Conservation (phyloP, 2,113 vertebrate species). For the Phoenicopterus ruber region DNA sequence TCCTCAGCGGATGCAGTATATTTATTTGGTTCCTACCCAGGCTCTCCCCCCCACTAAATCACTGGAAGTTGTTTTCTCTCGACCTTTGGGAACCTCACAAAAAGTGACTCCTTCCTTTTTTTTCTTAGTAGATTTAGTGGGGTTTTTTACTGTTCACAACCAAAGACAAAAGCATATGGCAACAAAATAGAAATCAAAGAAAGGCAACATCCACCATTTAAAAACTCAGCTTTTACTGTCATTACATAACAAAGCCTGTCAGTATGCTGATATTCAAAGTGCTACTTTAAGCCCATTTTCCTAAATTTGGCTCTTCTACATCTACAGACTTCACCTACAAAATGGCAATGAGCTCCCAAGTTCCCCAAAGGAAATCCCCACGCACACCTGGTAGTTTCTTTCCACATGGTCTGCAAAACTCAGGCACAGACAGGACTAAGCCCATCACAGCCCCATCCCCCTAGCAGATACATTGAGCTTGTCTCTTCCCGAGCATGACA, state of each 20-base stretch:
- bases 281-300: neutral
- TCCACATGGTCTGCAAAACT: neutral
- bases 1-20: neutral
- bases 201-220: neutral
- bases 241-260: neutral
- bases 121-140: neutral
- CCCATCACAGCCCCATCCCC: neutral
- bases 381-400: accelerated
- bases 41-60: neutral
- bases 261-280: neutral
- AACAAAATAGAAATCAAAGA: neutral
- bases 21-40: neutral
- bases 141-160: neutral
- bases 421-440: neutral
- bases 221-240: neutral
- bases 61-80: neutral
- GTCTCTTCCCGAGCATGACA: neutral
- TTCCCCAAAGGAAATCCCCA: neutral
- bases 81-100: neutral
- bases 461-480: neutral
- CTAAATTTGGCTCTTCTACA: neutral
- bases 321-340: neutral
- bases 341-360: neutral
- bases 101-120: neutral
- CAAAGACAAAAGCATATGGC: neutral